Percentiles rank a stretch among this genome's conserved stretches.
Conservation (phyloP, 1,140 invertebrate species). For the Chymomyza costata region DNA sequence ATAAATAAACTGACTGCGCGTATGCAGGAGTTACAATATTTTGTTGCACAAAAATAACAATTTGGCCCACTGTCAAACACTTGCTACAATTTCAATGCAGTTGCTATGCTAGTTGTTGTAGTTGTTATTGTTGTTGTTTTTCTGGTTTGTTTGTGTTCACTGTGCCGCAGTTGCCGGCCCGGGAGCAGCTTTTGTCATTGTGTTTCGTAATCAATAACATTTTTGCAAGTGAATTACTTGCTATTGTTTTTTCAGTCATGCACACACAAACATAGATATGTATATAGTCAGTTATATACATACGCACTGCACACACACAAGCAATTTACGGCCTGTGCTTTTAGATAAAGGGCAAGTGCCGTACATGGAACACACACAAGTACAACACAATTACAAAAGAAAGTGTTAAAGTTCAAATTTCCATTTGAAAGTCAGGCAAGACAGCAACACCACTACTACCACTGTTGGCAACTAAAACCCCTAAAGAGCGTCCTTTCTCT, state of each 20-base stretch:
- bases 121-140: no score
- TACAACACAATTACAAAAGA: slow-evolving; percentile 25
- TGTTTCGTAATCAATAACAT: slow-evolving; percentile 70
- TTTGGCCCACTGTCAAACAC: slow-evolving; percentile 12
- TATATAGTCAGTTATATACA: no score
- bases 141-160: no score
- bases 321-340: slow-evolving; percentile 13
- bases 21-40: no score
- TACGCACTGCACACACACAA: slow-evolving; percentile 21
- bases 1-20: no score
- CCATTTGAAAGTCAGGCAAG: slow-evolving; percentile 35
- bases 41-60: no score
- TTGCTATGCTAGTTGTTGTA: slow-evolving; percentile 32
- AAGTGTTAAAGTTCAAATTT: slow-evolving; percentile 59
- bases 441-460: slow-evolving; percentile 4
- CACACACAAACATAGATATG: no score
- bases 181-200: slow-evolving; percentile 38
- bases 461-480: slow-evolving; percentile 7
- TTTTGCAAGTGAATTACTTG: slow-evolving; percentile 71
- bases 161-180: slow-evolving; percentile 39
- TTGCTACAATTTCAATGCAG: no score
- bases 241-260: slow-evolving; percentile 56
- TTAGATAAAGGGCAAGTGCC: no score
- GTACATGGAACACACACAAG: neutral
- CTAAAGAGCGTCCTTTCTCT: neutral